Percentiles rank a stretch among this genome's conserved stretches.
phyloP scores from a whole-genome alignment of 2,888 invertebrate genomes.

The Pachycephus smyrnensis region DNA sequence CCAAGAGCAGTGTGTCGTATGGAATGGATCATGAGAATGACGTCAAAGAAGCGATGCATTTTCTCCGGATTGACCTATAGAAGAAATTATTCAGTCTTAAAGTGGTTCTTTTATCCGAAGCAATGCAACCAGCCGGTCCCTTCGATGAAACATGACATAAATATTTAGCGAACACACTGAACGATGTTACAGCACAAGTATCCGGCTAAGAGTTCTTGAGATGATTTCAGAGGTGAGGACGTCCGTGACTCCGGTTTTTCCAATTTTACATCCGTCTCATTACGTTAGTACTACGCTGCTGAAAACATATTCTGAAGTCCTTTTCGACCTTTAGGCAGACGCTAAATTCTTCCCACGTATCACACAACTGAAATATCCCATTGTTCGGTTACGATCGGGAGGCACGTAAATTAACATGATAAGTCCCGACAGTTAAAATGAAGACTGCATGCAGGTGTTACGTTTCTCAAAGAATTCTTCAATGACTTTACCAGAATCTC shows the following conservation, averaged over 20 bases:
- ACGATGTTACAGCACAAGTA: not conserved
- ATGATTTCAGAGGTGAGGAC: slow-evolving; percentile 3
- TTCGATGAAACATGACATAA: not conserved
- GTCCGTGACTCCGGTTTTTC: not conserved
- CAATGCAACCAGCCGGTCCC: not conserved
- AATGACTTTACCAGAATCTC: not conserved
- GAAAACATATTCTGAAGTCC: not conserved
- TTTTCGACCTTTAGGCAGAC: not conserved
- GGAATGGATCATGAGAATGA: not conserved
- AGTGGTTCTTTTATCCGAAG: not conserved
- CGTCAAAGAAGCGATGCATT: not conserved
- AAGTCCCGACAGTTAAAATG: not conserved
- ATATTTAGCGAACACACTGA: not conserved
- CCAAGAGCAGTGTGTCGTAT: not conserved
- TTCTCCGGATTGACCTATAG: not conserved
- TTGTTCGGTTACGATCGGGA: not conserved
- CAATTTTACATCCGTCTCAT: not conserved
- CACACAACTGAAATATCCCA: not conserved
- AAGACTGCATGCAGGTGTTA: not conserved
- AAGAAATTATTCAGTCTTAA: not conserved
- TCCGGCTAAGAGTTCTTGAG: not conserved
- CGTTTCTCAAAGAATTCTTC: not conserved
- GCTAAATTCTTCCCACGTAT: not conserved
- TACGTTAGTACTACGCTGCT: not conserved
- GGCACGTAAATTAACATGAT: not conserved